Base-by-base conservation (phyloP, 2,797 vertebrate genomes). In the Galagoides demidoff region DNA sequence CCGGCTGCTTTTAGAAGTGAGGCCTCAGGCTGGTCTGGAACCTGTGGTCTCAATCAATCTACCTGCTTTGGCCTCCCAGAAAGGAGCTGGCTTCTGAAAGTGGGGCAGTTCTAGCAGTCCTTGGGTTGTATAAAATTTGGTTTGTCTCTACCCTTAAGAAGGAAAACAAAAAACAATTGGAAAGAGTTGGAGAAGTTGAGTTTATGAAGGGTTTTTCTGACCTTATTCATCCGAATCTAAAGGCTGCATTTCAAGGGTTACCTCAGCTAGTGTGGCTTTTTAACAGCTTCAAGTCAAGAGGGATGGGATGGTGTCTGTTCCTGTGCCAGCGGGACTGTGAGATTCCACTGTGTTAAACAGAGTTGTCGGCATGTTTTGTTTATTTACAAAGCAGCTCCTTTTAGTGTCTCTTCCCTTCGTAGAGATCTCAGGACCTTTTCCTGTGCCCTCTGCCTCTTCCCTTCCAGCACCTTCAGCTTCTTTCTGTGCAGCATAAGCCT, bases 121-220 rank as follows among this genome's bases (percentile, higher is more conserved):
- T 55, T 49, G 39, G 78, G 23, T 37, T 81, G 2, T 23, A 5
- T 14, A 20, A 71, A 59, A 29, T 66, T 49, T 11, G 22, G 7
- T 23, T 92, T 85, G 49, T 23, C 77, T 89, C 23, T 49, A 61
- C 19, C 71, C 25, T 66, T 71, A 55, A 63, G 27, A 86, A 9
- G 39, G 55, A 68, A 95, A 71, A 66, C 31, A 37, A 82, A 90
- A 93, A 74, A 68, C 17, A 37, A 74, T 52, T n/a, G 37, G 39
- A 77, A 90, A 39, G n/a, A 79, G 20, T 39, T 43, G 90, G 73
- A 88, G 73, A 88, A 37, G n/a, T 86, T 63, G 59, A 74, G 39
- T 81, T 68, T 61, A 87, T 43, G 43, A 71, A 57, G 49, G 31
- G 7, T 0, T n/a, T 86, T 96, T 93, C 77, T 14, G 83, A 45